Base-by-base conservation (phyloP, 2,113 vertebrate genomes). In the Sardina pilchardus region DNA sequence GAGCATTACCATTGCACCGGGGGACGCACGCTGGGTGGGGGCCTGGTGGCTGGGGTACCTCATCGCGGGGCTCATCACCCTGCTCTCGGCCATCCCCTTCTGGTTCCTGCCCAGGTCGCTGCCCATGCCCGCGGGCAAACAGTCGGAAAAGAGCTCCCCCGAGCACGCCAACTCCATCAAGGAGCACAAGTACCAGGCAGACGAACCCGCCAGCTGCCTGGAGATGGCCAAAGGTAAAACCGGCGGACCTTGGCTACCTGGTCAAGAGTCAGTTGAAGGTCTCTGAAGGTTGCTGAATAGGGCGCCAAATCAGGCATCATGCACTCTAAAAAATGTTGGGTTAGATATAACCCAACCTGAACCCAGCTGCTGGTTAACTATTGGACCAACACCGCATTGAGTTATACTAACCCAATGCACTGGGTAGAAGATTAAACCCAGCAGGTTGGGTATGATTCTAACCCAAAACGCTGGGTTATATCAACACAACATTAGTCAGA, bases 41-140 rank as follows among this genome's bases (percentile, higher is more conserved):
- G 98, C 98, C 0, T 99, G 97, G 98, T 99, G 97, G 98, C 94
- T 99, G 59, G 98, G 98, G 1, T 99, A 98, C 91, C 92, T 99
- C n/a, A 94, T 99, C 63, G 95, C 97, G 1, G 97, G 97, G 0
- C 19, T 81, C 36, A 84, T 99, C 84, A 97, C 96, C 0, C 21
- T 97, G 36, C 86, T 97, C 63, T 96, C 96, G 0, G 93, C 96
- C 3, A 90, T 97, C 75, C 98, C 98, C 16, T 98, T 99, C 91
- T 99, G 97, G 98, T 98, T 97, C 92, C 93, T 99, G 88, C 97
- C 97, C 0, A 97, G 95, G 89, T 95, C 95, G 7, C 95, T 97
- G 24, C 94, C 95, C 0, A 89, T 93, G 45, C 92, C 94, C 0
- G 91, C 91, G 81, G 84, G 88, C 3, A 90, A 91, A 87, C 95